A percentile compares a stretch with the other conserved stretches of the same genome.
These are phyloP conservation scores for Oligia latruncula DNA, from an alignment of 2,888 invertebrate species.

Conservation along the genomic window DNA sequence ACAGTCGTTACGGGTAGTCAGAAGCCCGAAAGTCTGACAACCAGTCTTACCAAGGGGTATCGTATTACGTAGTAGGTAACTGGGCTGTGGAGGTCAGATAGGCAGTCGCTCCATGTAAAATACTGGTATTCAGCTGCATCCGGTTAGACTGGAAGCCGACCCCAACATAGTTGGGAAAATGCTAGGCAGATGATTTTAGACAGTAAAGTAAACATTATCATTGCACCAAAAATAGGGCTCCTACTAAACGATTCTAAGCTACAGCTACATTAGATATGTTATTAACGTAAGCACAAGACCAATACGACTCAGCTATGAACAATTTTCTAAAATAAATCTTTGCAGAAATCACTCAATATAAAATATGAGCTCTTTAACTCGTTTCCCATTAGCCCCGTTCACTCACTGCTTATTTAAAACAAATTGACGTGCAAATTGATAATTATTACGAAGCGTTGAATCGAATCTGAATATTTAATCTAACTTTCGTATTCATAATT, in stretches of 20 bases:
- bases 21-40: too few species aligned
- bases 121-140: too few species aligned
- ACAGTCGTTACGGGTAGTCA: too few species aligned
- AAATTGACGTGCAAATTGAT: constrained; percentile 56
- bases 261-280: neutral
- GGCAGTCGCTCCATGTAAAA: too few species aligned
- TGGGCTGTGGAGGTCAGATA: too few species aligned
- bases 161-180: too few species aligned
- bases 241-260: neutral
- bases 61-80: too few species aligned
- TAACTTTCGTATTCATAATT: constrained; percentile 50
- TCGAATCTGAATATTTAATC: constrained; percentile 53
- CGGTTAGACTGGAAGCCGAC: too few species aligned
- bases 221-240: neutral
- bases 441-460: constrained; percentile 54
- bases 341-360: constrained; percentile 14
- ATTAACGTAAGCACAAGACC: constrained; percentile 18
- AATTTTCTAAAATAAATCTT: constrained; percentile 27
- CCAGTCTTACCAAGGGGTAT: too few species aligned
- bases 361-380: constrained; percentile 18
- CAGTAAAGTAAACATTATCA: neutral
- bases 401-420: constrained; percentile 42
- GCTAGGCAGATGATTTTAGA: too few species aligned
- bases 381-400: constrained; percentile 25
- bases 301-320: neutral